Evolutionary conservation across 1,140 invertebrate species (phyloP).

Genomic region (Pogonus chalceus): DNA sequence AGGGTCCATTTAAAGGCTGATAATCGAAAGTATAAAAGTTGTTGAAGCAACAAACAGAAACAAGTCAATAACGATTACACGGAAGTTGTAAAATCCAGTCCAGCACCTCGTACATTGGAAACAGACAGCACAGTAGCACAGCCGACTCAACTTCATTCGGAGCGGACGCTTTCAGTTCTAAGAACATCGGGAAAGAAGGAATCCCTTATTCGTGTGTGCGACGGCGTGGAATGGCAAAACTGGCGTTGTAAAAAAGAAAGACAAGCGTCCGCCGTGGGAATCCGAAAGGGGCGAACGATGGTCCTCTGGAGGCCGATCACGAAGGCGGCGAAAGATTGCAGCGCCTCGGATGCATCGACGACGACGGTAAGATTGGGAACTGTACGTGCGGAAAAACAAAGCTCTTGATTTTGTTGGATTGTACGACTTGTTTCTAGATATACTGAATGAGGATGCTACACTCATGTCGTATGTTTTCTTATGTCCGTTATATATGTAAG

Average conservation of each 20-base stretch:
- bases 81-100: neutral
- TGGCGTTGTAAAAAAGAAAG: constrained; percentile 2
- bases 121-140: no score
- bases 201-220: neutral
- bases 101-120: neutral
- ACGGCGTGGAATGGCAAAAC: neutral
- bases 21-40: neutral
- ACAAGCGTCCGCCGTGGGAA: neutral
- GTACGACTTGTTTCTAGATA: no score
- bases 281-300: constrained; percentile 10
- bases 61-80: neutral
- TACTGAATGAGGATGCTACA: no score
- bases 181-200: no score
- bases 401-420: constrained; percentile 25
- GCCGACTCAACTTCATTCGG: no score
- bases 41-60: neutral
- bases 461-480: no score
- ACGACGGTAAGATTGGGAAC: constrained; percentile 22
- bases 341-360: constrained; percentile 18
- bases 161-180: no score
- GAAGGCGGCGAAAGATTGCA: constrained; percentile 21
- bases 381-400: constrained; percentile 29
- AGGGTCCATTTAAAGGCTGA: no score
- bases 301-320: constrained; percentile 26
- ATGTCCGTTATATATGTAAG: no score